Evolutionary conservation across 2,888 invertebrate genomes (phyloP).

Genomic region (Synanthedon tipuliformis): DNA sequence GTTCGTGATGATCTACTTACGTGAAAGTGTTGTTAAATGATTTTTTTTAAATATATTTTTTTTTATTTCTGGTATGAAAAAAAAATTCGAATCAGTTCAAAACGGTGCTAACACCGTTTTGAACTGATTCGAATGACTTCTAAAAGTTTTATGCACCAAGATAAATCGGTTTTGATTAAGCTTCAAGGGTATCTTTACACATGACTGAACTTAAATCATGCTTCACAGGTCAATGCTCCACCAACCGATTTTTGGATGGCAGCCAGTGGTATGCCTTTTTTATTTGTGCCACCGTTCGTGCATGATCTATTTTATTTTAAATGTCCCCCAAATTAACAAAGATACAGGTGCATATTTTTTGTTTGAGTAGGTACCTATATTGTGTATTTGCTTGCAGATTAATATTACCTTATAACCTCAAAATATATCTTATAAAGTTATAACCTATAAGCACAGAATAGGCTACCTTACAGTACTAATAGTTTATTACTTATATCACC

Average conservation of each 20-base stretch:
- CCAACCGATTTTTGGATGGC: conserved; percentile 28
- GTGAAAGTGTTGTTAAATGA: too few species aligned
- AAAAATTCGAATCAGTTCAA: too few species aligned
- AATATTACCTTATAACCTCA: neutral
- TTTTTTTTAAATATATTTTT: too few species aligned
- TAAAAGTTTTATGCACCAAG: neutral
- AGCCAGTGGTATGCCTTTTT: conserved; percentile 15
- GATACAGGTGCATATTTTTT: neutral
- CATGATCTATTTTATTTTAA: neutral
- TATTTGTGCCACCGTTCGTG: neutral
- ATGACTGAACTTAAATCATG: conserved; percentile 22
- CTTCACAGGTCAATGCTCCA: conserved; percentile 27
- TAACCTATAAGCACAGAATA: too few species aligned
- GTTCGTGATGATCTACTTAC: too few species aligned
- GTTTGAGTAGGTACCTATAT: neutral
- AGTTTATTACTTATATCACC: too few species aligned
- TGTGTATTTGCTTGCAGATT: neutral
- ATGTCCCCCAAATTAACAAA: neutral
- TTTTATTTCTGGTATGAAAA: too few species aligned
- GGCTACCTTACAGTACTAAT: too few species aligned
- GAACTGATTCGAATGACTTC: too few species aligned
- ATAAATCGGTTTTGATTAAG: conserved; percentile 14
- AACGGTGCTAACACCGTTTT: too few species aligned
- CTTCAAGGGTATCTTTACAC: conserved; percentile 30
- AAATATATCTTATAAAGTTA: too few species aligned